Percentiles rank a stretch among this genome's conserved stretches.
Conservation (phyloP, 2,113 vertebrate genomes). For the Saimiri boliviensis region DNA sequence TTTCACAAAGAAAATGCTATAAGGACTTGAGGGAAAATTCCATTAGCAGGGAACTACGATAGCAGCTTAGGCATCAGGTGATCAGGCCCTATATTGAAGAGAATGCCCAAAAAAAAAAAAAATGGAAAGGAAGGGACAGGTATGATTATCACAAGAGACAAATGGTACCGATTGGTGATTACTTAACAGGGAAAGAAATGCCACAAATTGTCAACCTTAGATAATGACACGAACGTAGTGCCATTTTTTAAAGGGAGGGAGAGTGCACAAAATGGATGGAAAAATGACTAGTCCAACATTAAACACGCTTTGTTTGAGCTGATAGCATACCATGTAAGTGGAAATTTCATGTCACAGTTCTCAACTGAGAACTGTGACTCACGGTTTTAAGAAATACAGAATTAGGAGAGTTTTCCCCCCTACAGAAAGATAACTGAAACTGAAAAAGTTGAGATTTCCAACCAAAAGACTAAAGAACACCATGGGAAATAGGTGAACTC, state of each 20-base stretch:
- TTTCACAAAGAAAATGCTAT: not conserved
- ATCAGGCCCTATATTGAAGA: not conserved
- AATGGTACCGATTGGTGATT: not conserved
- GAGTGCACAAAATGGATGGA: not conserved
- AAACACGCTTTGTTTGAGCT: not conserved
- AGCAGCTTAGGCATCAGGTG: not conserved
- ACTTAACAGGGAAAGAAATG: not conserved
- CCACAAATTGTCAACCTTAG: not conserved
- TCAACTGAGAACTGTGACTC: not conserved
- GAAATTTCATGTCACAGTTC: slow-evolving; percentile 16
- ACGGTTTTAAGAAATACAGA: slow-evolving; percentile 24
- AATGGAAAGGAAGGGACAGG: not conserved
- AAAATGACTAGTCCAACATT: not conserved
- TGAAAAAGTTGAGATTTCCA: slow-evolving; percentile 36
- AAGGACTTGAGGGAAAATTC: not conserved
- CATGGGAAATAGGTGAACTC: not conserved
- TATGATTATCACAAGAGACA: not conserved
- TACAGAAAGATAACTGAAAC: slow-evolving; percentile 3
- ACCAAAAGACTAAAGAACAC: slow-evolving; percentile 50
- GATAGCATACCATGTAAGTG: not conserved
- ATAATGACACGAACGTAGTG: not conserved
- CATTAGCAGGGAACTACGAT: not conserved
- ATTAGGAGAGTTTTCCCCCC: not conserved
- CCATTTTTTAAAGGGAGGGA: not conserved
- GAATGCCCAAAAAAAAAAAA: not conserved